Evolutionary conservation across 2,113 vertebrate species (phyloP).

Genomic region (Cepphus grylle): DNA sequence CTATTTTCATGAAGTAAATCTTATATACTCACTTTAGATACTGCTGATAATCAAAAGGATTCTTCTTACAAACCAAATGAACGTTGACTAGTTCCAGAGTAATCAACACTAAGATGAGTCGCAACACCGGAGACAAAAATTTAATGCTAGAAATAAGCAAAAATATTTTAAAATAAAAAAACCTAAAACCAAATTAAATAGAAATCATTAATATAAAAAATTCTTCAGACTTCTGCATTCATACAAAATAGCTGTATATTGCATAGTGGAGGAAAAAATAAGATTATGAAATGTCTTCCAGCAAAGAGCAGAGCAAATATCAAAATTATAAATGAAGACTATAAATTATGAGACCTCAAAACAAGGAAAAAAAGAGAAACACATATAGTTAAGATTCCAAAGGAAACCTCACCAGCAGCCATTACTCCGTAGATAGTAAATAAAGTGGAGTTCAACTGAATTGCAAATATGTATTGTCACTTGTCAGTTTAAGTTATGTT

Average conservation of each 20-base stretch:
- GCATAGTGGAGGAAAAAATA: rapidly evolving
- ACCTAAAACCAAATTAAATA: neutral
- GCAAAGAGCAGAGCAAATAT: neutral
- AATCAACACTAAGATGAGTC: constrained; percentile 64
- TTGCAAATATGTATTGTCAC: neutral
- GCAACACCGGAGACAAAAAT: constrained; percentile 59
- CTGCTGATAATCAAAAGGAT: constrained; percentile 46
- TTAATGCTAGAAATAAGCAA: constrained; percentile 53
- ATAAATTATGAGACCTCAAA: neutral
- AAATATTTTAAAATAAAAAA: neutral
- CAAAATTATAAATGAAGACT: neutral
- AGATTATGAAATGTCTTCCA: neutral
- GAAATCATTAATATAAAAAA: neutral
- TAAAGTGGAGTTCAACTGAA: neutral
- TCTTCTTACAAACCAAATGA: constrained; percentile 40
- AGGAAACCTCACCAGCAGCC: neutral
- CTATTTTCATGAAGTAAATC: neutral
- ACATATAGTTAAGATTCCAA: neutral
- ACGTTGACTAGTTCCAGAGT: constrained; percentile 62
- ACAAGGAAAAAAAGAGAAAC: neutral
- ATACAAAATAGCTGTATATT: neutral
- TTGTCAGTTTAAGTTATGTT: neutral
- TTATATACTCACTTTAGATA: constrained; percentile 74
- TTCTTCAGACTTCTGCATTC: neutral
- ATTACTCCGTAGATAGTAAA: neutral